Evolutionary conservation across 2,797 vertebrate species (phyloP).

Genomic region (Schizopygopsis malacanthus): DNA sequence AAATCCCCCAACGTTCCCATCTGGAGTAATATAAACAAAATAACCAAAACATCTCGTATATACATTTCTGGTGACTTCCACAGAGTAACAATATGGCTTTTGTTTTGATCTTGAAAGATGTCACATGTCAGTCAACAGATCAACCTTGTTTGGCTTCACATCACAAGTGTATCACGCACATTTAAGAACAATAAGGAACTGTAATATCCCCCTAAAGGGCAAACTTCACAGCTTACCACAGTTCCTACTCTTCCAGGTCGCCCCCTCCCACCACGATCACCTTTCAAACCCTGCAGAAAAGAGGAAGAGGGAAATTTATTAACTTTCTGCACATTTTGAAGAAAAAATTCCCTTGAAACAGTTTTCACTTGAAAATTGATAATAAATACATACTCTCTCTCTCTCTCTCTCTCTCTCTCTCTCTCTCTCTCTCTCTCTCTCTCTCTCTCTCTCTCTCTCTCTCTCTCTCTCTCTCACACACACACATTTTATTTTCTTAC

Average conservation of each 20-base stretch:
- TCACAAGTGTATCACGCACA: background rate
- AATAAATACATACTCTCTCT: background rate
- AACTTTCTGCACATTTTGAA: background rate
- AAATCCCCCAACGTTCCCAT: slow-evolving; percentile 20
- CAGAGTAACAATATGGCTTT: background rate
- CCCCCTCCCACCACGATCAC: slow-evolving; percentile 70
- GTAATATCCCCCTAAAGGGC: background rate
- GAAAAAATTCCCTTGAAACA: background rate
- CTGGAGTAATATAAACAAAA: too few species aligned
- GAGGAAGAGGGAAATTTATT: background rate
- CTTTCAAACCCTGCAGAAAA: slow-evolving; percentile 71
- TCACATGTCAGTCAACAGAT: background rate
- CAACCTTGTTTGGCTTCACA: background rate
- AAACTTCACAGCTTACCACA: slow-evolving; percentile 66
- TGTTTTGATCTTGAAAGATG: background rate
- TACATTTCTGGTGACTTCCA: slow-evolving; percentile 5
- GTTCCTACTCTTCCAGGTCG: slow-evolving; percentile 70
- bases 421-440: too few species aligned
- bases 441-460: too few species aligned
- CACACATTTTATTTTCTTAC: slow-evolving; percentile 38
- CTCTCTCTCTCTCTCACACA: background rate
- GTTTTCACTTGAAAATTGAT: too few species aligned
- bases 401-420: too few species aligned
- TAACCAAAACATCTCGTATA: background rate
- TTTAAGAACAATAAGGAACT: background rate